phyloP scores from a whole-genome alignment of 2,113 vertebrate species.

The Colinus virginianus region DNA sequence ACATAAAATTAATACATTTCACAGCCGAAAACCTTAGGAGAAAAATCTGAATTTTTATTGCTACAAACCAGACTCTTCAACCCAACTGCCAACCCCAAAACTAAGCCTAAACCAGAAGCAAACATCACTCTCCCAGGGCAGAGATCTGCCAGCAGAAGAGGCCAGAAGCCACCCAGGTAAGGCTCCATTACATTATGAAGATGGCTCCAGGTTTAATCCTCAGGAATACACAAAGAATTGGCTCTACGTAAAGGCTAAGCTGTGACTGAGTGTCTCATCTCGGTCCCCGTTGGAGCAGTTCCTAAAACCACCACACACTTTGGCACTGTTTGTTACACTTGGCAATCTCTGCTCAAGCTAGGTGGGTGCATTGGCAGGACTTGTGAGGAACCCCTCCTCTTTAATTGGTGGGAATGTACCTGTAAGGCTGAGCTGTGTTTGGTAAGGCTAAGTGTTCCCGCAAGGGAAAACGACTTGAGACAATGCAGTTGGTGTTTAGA shows the following conservation, averaged over 20 bases:
- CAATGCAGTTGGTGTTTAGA: constrained; percentile 74
- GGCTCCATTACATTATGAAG: neutral
- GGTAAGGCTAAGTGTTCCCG: constrained; percentile 73
- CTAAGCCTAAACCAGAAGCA: constrained; percentile 14
- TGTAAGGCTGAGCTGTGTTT: constrained; percentile 67
- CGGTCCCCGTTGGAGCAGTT: constrained; percentile 31
- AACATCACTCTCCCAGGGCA: neutral
- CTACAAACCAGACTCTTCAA: constrained; percentile 37
- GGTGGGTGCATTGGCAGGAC: constrained; percentile 74
- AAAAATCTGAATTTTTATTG: neutral
- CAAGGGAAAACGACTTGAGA: constrained; percentile 66
- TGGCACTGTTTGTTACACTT: constrained; percentile 68
- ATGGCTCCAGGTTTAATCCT: constrained; percentile 31
- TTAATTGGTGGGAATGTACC: constrained; percentile 74
- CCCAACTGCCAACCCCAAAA: constrained; percentile 21
- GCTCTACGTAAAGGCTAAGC: constrained; percentile 50
- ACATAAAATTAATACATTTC: constrained; percentile 25
- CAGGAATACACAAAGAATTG: constrained; percentile 49
- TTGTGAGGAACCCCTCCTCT: constrained; percentile 76
- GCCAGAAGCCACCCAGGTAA: neutral
- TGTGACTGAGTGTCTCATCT: constrained; percentile 69
- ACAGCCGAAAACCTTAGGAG: constrained; percentile 30
- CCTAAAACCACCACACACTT: constrained; percentile 68
- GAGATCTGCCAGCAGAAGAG: constrained; percentile 14
- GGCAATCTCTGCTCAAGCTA: constrained; percentile 61